Base-by-base conservation (phyloP, 2,797 vertebrate genomes). In the Syngnathus acus region DNA sequence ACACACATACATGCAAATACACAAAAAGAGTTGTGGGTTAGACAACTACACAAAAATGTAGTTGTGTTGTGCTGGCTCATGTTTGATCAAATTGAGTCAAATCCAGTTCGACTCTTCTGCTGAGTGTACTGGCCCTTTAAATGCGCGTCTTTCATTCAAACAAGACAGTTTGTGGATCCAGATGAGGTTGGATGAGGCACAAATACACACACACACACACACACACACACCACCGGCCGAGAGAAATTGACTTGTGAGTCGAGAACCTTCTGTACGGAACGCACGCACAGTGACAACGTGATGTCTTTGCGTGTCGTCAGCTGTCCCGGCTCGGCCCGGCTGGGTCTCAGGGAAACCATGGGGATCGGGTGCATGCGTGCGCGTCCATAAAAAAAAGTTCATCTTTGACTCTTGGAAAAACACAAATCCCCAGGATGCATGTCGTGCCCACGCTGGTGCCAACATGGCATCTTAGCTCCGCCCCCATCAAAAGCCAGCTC, bases 401-500 rank as follows among this genome's bases (percentile, higher is more conserved):
- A 70, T 70, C 72, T 77, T 73, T 81, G 80, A 23, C 21, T 8
- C 50, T 53, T 11, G 21, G 53, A 55, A 55, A 26, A 57, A 50
- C 48, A 7, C 23, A 26, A 26, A 26, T 26, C 23, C 23, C 23
- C 23, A 26, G 23, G 23, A 26, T 26, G 23, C 23, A 26, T n/a
- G n/a, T n/a, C n/a, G n/a, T n/a, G n/a, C n/a, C n/a, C 26, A 26
- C 26, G 26, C 2, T 26, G 1, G 67, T 82, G 81, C 79, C 85
- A 85, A 81, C 73, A 81, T 83, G 77, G 73, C 81, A 85, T 76
- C 80, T 82, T 37, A 71, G 69, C 48, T 79, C 79, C 76, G 57
- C 82, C 80, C 75, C 5, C 42, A 14, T 47, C 16, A 16, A 47
- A 45, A 45, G 4, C 66, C 74, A 62, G 69, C 71, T 65, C 76